Percentiles rank a stretch among this genome's conserved stretches.
These are phyloP conservation scores for Leptonema lineaticorne DNA, from an alignment of 1,140 invertebrate species.

Conservation along the genomic window DNA sequence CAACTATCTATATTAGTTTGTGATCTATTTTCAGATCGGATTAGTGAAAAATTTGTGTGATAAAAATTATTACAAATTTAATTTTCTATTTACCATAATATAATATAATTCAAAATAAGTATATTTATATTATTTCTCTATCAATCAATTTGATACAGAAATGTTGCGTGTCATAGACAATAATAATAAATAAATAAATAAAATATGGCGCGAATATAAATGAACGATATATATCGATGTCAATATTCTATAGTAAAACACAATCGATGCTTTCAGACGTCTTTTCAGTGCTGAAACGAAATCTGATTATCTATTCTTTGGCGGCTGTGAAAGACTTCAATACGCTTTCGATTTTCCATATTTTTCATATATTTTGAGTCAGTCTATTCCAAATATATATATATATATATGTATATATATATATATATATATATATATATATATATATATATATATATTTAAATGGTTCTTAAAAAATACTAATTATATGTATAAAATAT, in stretches of 20 bases:
- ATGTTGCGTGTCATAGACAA: too few species aligned
- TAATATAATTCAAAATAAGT: not conserved
- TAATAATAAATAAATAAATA: not conserved
- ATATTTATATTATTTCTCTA: not conserved
- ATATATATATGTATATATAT: not conserved
- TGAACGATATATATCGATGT: not conserved
- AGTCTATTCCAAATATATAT: not conserved
- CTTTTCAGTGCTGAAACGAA: not conserved
- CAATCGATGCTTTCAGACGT: not conserved
- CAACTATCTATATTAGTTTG: too few species aligned
- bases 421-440: not conserved
- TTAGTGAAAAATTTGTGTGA: too few species aligned
- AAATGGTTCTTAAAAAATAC: too few species aligned
- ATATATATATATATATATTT: not conserved
- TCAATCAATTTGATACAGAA: not conserved
- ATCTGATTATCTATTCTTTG: constrained; percentile 5
- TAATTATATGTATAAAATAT: too few species aligned
- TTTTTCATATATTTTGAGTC: too few species aligned
- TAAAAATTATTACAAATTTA: not conserved
- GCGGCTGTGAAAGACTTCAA: constrained; percentile 8
- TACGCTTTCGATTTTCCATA: not conserved
- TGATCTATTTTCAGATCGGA: too few species aligned
- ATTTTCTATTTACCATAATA: not conserved
- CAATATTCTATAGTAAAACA: not conserved
- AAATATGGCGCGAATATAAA: not conserved